phyloP scores from a whole-genome alignment of 2,888 invertebrate species.

The Macrophya alboannulata region DNA sequence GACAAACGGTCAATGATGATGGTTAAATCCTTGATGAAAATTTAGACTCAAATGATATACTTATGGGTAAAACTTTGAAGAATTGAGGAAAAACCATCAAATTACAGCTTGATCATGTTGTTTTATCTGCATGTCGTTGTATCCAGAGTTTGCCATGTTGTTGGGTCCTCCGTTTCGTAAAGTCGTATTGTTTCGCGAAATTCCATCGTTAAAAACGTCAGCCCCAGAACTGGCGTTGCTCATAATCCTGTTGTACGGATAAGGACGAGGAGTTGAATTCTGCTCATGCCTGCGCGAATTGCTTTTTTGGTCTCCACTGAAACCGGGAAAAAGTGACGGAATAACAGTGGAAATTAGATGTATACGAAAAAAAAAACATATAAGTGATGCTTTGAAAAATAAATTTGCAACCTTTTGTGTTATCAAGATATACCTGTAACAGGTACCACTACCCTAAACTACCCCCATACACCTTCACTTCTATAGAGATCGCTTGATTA shows the following conservation, averaged over 20 bases:
- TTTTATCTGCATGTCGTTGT: conserved; percentile 49
- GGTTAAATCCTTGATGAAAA: neutral
- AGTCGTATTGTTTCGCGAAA: conserved; percentile 26
- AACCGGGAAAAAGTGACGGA: neutral
- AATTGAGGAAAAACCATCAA: conserved; percentile 52
- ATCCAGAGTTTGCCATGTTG: conserved; percentile 18
- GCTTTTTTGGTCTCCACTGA: conserved; percentile 1
- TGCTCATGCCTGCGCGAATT: conserved; percentile 29
- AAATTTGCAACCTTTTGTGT: neutral
- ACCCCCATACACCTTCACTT: neutral
- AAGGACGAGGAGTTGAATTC: conserved; percentile 20
- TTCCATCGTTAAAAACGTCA: conserved; percentile 58
- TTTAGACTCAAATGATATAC: neutral
- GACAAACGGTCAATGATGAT: neutral
- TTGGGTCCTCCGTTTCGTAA: conserved; percentile 5
- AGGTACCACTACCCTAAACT: neutral
- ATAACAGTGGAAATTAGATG: neutral
- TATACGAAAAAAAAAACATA: neutral
- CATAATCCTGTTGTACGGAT: conserved; percentile 39
- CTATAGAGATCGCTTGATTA: neutral
- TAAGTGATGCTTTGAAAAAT: neutral
- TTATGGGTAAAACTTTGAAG: neutral
- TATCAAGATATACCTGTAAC: neutral
- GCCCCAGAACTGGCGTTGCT: conserved; percentile 7
- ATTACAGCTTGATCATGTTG: conserved; percentile 63